Conservation (phyloP, 2,888 invertebrate species). For the Rotaria socialis region DNA sequence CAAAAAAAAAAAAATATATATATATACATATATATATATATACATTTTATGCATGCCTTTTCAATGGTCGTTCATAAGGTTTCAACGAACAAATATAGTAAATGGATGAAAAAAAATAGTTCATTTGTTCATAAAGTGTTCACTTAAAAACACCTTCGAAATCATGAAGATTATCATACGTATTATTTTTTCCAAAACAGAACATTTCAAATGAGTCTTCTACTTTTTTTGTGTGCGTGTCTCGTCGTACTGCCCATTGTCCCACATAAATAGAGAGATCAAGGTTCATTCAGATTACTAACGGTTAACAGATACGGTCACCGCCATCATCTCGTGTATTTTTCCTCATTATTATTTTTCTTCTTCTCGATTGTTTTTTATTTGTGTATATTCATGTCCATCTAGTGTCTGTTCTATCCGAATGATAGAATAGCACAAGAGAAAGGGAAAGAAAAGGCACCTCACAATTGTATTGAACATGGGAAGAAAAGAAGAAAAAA, state of each 20-base stretch:
- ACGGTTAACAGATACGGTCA: slow-evolving; percentile 14
- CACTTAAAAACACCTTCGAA: too few relatives aligned
- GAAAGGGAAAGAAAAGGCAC: slow-evolving; percentile 3
- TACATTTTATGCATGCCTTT: neutral
- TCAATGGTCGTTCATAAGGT: neutral
- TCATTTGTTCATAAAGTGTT: too few relatives aligned
- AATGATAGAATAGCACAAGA: neutral
- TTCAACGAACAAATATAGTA: neutral
- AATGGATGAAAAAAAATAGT: neutral
- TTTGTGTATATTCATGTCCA: neutral
- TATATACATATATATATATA: too few relatives aligned
- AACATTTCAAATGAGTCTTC: neutral
- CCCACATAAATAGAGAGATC: neutral
- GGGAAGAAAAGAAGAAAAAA: slow-evolving; percentile 15
- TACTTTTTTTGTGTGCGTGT: neutral
- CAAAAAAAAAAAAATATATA: too few relatives aligned
- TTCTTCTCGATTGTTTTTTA: slow-evolving; percentile 7
- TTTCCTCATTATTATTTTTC: slow-evolving; percentile 28
- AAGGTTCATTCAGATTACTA: slow-evolving; percentile 26
- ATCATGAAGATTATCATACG: too few relatives aligned
- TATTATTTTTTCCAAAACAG: too few relatives aligned
- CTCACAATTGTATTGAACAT: slow-evolving; percentile 12
- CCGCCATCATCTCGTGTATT: neutral
- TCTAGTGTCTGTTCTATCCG: neutral
- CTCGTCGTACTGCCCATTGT: neutral